Conservation (phyloP, 2,113 vertebrate genomes). For the Tachuris rubrigastra region DNA sequence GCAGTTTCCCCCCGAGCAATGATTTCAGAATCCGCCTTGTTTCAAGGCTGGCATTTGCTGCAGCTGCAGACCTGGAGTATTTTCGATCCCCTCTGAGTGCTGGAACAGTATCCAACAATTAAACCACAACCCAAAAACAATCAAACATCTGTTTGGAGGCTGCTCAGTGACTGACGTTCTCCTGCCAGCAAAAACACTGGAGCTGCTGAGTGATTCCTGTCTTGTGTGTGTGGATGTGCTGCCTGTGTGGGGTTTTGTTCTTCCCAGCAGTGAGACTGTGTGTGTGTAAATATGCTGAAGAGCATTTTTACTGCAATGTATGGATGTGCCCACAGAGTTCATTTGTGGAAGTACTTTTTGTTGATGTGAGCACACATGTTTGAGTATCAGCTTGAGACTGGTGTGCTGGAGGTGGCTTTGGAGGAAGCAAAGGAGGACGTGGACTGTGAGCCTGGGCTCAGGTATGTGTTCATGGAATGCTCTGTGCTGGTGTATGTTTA, state of each 20-base stretch:
- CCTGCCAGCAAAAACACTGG: slow-evolving; percentile 73
- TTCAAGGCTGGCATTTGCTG: slow-evolving; percentile 77
- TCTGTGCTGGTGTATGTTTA: neutral
- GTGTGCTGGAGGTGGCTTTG: neutral
- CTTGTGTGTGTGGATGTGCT: neutral
- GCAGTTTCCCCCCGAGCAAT: slow-evolving; percentile 71
- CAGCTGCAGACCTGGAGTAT: slow-evolving; percentile 83
- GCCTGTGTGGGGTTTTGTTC: neutral
- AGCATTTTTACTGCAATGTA: neutral
- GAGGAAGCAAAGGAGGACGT: neutral
- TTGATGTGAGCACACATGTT: neutral
- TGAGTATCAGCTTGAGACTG: neutral
- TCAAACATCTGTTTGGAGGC: slow-evolving; percentile 92
- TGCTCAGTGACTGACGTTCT: slow-evolving; percentile 75
- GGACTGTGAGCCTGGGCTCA: neutral
- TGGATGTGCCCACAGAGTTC: neutral
- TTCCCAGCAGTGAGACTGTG: neutral
- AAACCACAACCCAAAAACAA: slow-evolving; percentile 89
- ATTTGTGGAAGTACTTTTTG: neutral
- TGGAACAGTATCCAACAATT: slow-evolving; percentile 87
- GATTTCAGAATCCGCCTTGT: slow-evolving; percentile 72
- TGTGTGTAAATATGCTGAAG: neutral
- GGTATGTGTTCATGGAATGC: neutral
- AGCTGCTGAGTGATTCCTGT: slow-evolving; percentile 66
- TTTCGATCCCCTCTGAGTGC: slow-evolving; percentile 79